phyloP scores from a whole-genome alignment of 2,888 invertebrate genomes.

The Liopterus haemorrhoidalis region DNA sequence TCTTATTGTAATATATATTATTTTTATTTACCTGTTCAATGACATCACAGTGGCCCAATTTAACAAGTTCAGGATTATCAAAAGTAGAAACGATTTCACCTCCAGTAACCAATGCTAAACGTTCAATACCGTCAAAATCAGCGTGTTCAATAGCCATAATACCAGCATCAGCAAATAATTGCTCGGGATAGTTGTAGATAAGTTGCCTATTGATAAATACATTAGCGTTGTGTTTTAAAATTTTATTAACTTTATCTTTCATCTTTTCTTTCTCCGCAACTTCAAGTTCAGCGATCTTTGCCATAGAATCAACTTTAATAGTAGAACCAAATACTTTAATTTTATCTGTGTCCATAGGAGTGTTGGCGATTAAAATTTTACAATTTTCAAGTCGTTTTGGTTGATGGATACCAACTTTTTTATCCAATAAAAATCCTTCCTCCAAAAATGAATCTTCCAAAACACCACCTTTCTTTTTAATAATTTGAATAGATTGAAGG shows the following conservation, averaged over 20 bases:
- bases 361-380: conserved; percentile 95
- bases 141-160: conserved; percentile 99
- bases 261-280: conserved; percentile 98
- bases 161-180: conserved; percentile 95
- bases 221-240: conserved; percentile 88
- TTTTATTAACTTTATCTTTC: conserved; percentile 98
- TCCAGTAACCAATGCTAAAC: conserved; percentile 93
- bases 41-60: conserved; percentile 87
- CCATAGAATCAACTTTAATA: conserved; percentile 85
- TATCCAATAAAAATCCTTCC: conserved; percentile 90
- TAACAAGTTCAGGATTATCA: conserved; percentile 85
- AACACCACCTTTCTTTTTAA: conserved; percentile 92
- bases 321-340: conserved; percentile 98
- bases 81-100: conserved; percentile 99
- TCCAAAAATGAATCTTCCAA: conserved; percentile 95
- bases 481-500: conserved; percentile 92
- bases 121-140: conserved; percentile 98
- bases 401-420: conserved; percentile 96
- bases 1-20: background rate
- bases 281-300: conserved; percentile 96
- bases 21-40: conserved; percentile 74
- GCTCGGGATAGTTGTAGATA: conserved; percentile 99
- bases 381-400: conserved; percentile 94
- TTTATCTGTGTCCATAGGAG: conserved; percentile 99
- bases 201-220: conserved; percentile 98